phyloP scores from a whole-genome alignment of 2,113 vertebrate genomes.

The Rhegmatorhina hoffmannsi region DNA sequence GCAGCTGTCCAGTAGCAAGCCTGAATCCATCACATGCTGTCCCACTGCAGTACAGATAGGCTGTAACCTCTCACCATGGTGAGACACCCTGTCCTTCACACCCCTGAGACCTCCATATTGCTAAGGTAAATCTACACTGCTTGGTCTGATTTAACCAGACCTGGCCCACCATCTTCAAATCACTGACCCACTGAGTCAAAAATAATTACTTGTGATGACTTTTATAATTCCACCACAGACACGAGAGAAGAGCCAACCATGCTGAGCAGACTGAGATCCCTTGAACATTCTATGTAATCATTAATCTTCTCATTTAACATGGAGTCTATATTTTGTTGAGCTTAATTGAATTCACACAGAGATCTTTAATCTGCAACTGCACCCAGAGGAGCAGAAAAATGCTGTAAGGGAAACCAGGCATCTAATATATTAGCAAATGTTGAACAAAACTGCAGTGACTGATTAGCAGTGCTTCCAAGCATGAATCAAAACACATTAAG shows the following conservation, averaged over 20 bases:
- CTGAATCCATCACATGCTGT: not conserved
- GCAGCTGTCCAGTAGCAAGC: not conserved
- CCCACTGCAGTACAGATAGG: fast-evolving
- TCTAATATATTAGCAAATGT: not conserved
- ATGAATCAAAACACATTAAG: not conserved
- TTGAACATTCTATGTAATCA: not conserved
- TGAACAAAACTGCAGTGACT: not conserved
- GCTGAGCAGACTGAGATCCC: not conserved
- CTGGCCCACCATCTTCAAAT: not conserved
- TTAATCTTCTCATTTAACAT: not conserved
- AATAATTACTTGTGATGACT: not conserved
- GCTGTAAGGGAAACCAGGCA: not conserved
- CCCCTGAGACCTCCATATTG: not conserved
- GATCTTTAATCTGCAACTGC: not conserved
- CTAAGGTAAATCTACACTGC: not conserved
- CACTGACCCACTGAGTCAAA: not conserved
- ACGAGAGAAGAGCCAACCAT: not conserved
- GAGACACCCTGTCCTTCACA: not conserved
- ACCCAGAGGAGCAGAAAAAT: not conserved
- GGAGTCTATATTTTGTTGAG: not conserved
- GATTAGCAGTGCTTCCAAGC: not conserved
- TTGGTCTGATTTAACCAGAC: not conserved
- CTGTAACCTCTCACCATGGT: not conserved
- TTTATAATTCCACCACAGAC: not conserved
- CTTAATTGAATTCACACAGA: not conserved